Evolutionary conservation across 2,888 invertebrate species (phyloP).

Genomic region (Onthophagus sagittarius): DNA sequence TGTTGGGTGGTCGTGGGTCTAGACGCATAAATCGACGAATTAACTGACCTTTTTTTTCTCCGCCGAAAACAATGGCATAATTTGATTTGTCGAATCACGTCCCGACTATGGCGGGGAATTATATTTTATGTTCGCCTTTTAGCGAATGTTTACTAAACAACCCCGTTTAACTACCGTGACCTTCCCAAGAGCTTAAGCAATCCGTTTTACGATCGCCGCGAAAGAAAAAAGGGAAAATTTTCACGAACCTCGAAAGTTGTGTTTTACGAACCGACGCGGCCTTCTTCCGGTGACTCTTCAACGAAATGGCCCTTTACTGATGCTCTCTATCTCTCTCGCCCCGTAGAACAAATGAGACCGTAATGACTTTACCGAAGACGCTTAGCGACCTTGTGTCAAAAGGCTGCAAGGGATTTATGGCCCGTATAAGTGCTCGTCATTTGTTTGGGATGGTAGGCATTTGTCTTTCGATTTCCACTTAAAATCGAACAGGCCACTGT

Average conservation of each 20-base stretch:
- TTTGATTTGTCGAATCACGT: slow-evolving; percentile 3
- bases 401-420: slow-evolving; percentile 28
- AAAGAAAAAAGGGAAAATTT: neutral
- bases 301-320: neutral
- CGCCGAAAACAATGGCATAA: slow-evolving; percentile 8
- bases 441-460: slow-evolving; percentile 17
- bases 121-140: neutral
- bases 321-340: neutral
- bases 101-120: neutral
- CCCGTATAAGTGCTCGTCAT: slow-evolving; percentile 25
- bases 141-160: neutral
- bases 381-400: slow-evolving; percentile 30
- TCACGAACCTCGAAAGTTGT: neutral
- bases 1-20: slow-evolving; percentile 7
- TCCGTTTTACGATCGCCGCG: neutral
- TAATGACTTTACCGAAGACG: slow-evolving; percentile 30
- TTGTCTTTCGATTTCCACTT: slow-evolving; percentile 9
- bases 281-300: neutral
- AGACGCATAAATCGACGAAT: slow-evolving; percentile 10
- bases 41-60: slow-evolving; percentile 5
- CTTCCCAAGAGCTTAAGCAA: neutral
- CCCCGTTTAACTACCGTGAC: neutral
- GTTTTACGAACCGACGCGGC: neutral
- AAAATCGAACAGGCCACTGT: neutral
- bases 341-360: slow-evolving; percentile 5